Evolutionary conservation across 2,797 vertebrate genomes (phyloP).

Genomic region (Netta rufina): DNA sequence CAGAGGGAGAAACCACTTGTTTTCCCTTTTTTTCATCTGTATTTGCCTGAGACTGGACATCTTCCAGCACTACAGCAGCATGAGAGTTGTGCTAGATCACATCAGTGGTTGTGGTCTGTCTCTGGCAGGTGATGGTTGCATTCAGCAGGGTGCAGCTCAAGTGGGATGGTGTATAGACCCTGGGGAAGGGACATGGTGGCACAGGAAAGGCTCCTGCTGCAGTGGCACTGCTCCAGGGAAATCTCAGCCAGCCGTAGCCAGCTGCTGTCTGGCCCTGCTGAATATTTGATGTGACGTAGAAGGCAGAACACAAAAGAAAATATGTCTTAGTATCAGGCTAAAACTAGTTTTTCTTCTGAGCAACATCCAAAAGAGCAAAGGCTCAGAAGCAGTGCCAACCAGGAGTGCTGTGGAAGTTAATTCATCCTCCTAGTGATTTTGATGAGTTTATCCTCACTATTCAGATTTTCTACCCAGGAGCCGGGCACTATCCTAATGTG

Average conservation of each 20-base stretch:
- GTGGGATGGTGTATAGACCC: background rate
- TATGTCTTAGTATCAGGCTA: background rate
- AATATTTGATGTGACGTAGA: background rate
- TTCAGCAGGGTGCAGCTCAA: background rate
- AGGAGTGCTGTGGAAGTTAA: background rate
- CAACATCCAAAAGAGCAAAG: background rate
- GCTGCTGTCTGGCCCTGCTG: background rate
- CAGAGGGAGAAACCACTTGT: background rate
- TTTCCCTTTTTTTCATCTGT: background rate
- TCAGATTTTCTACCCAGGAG: background rate
- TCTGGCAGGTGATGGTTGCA: rapidly evolving
- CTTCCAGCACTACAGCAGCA: too few species aligned
- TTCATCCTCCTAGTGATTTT: background rate
- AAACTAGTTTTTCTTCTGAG: background rate
- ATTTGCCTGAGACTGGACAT: background rate
- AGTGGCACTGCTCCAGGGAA: background rate
- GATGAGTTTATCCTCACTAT: background rate
- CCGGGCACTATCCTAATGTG: background rate
- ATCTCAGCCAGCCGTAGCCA: background rate
- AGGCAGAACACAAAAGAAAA: background rate
- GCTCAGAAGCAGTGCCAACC: background rate
- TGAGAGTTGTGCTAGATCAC: background rate
- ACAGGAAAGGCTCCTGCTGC: background rate
- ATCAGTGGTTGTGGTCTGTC: background rate
- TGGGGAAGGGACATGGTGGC: background rate